These are phyloP conservation scores for Apocrypta bakeri DNA, from an alignment of 1,140 invertebrate genomes.

Conservation along the genomic window DNA sequence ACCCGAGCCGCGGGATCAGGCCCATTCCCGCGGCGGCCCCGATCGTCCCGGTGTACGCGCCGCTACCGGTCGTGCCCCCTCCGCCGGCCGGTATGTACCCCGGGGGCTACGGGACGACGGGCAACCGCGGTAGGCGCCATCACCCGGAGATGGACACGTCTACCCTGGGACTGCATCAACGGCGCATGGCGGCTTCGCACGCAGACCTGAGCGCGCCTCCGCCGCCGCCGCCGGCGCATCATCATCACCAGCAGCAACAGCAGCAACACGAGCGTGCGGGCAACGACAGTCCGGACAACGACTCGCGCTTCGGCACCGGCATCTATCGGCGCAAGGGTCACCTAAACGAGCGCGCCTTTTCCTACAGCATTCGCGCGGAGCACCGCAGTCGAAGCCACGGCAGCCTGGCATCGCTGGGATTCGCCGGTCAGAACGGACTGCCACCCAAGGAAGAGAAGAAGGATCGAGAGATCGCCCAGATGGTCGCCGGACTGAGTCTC, in stretches of 20 bases:
- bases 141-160: constrained; percentile 73
- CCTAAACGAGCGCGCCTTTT: constrained; percentile 94
- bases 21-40: constrained; percentile 70
- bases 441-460: constrained; percentile 82
- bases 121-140: constrained; percentile 77
- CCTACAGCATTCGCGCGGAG: constrained; percentile 94
- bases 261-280: constrained; percentile 64
- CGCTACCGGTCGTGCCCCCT: constrained; percentile 74
- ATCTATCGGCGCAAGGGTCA: constrained; percentile 93
- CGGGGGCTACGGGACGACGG: constrained; percentile 73
- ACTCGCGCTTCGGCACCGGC: constrained; percentile 88
- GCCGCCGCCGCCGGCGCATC: constrained; percentile 60
- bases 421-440: constrained; percentile 57
- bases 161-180: constrained; percentile 63
- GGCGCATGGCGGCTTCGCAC: constrained; percentile 68
- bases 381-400: constrained; percentile 93
- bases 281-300: constrained; percentile 79
- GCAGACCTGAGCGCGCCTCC: constrained; percentile 62
- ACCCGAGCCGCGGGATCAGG: constrained; percentile 65
- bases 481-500: constrained; percentile 90
- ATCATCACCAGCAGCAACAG: too few relatives aligned
- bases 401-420: constrained; percentile 86
- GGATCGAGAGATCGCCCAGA: constrained; percentile 92
- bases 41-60: constrained; percentile 71
- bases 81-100: constrained; percentile 75